Conservation (phyloP, 2,113 vertebrate species). For the Pseudorhombus dupliciocellatus region DNA sequence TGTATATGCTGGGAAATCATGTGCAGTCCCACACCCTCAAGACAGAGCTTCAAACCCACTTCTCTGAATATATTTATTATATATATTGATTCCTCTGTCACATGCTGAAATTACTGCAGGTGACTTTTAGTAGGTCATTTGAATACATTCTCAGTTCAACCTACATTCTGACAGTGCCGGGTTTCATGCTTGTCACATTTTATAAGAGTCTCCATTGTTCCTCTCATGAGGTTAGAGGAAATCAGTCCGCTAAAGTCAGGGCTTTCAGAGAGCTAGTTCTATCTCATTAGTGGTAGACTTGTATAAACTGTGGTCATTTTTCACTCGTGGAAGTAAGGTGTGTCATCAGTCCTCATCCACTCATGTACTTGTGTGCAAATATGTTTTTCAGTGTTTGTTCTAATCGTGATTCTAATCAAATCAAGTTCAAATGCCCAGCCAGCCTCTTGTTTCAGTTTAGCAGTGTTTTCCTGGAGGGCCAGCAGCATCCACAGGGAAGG, state of each 20-base stretch:
- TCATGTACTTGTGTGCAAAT: slow-evolving; percentile 33
- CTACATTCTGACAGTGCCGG: no score
- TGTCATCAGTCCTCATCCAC: neutral
- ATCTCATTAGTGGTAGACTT: no score
- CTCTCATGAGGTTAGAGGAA: neutral
- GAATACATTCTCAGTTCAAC: neutral
- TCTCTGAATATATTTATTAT: neutral
- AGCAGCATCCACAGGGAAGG: neutral
- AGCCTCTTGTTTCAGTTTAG: neutral
- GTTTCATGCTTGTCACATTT: neutral
- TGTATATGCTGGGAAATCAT: neutral
- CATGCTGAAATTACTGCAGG: slow-evolving; percentile 32
- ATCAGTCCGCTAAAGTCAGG: neutral
- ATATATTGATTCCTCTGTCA: neutral
- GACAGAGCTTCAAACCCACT: neutral
- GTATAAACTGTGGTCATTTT: neutral
- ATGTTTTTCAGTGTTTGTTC: neutral
- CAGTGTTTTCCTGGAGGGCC: slow-evolving; percentile 1
- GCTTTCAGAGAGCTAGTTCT: neutral
- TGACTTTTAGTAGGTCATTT: neutral
- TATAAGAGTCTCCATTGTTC: neutral
- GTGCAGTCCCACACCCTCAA: neutral
- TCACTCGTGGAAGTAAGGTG: neutral
- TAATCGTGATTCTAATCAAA: slow-evolving; percentile 51
- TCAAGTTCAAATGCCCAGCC: slow-evolving; percentile 8